These are phyloP conservation scores for Myathropa florea DNA, from an alignment of 2,888 invertebrate genomes.

Conservation along the genomic window DNA sequence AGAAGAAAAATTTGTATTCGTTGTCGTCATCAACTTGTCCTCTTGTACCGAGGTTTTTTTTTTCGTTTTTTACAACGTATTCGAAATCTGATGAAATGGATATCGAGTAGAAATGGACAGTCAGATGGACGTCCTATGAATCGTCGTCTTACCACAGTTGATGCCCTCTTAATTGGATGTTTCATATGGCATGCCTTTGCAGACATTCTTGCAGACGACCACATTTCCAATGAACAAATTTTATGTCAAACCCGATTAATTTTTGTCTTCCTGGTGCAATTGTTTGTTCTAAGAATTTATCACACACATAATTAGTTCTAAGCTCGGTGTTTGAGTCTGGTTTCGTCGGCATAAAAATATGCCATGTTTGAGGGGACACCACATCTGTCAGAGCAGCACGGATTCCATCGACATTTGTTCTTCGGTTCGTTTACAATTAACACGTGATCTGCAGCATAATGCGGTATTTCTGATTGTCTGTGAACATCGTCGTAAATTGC, in stretches of 20 bases:
- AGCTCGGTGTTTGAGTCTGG: background rate
- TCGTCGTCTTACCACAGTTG: constrained; percentile 11
- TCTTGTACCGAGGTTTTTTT: background rate
- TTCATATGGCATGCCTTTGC: too few species aligned
- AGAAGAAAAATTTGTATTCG: background rate
- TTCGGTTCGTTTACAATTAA: background rate
- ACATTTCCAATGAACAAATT: too few species aligned
- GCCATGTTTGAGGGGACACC: background rate
- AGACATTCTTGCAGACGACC: too few species aligned
- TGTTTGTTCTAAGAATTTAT: too few species aligned
- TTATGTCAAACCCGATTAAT: too few species aligned
- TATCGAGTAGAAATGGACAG: constrained; percentile 4
- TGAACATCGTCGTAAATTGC: background rate
- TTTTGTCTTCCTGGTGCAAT: too few species aligned
- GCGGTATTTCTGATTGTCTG: background rate
- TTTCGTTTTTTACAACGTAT: background rate
- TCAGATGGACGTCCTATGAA: background rate
- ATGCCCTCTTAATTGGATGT: too few species aligned
- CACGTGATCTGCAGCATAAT: background rate
- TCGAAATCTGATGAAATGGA: constrained; percentile 5
- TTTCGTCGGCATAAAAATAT: too few species aligned
- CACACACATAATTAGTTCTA: background rate
- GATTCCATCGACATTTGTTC: background rate
- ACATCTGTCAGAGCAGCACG: background rate
- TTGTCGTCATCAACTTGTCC: constrained; percentile 54